phyloP scores from a whole-genome alignment of 2,113 vertebrate genomes.

The Eira barbara region DNA sequence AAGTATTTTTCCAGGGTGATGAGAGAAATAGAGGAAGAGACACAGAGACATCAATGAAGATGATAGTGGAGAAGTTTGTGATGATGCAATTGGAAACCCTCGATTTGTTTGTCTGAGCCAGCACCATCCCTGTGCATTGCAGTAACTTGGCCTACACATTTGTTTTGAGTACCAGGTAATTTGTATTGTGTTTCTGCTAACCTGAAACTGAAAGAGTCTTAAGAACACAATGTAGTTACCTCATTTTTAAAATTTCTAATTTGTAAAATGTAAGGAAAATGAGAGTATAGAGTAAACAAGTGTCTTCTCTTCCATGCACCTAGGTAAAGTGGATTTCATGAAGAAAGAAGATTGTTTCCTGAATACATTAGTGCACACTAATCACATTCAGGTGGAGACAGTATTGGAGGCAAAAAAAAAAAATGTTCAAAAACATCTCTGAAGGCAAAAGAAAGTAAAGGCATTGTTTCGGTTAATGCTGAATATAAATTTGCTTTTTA shows the following conservation, averaged over 20 bases:
- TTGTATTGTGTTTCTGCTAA: background rate
- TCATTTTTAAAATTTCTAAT: background rate
- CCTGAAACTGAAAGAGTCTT: background rate
- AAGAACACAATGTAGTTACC: background rate
- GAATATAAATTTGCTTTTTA: background rate
- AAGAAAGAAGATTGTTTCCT: constrained; percentile 14
- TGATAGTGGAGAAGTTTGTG: background rate
- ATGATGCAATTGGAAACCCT: background rate
- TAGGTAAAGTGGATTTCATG: background rate
- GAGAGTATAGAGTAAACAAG: background rate
- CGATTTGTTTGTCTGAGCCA: background rate
- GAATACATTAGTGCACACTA: background rate
- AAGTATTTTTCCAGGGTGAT: background rate
- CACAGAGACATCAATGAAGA: background rate
- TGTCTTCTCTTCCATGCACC: background rate
- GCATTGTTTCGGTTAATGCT: background rate
- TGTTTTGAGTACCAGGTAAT: background rate
- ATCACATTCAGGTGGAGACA: background rate
- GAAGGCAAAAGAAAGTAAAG: background rate
- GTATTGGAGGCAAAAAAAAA: background rate
- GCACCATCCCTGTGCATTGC: background rate
- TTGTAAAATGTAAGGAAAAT: constrained; percentile 12
- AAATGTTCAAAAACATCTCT: background rate
- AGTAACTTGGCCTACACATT: background rate
- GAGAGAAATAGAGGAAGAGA: background rate